Conservation (phyloP, 2,797 vertebrate genomes). For the Pteronotus mesoamericanus region DNA sequence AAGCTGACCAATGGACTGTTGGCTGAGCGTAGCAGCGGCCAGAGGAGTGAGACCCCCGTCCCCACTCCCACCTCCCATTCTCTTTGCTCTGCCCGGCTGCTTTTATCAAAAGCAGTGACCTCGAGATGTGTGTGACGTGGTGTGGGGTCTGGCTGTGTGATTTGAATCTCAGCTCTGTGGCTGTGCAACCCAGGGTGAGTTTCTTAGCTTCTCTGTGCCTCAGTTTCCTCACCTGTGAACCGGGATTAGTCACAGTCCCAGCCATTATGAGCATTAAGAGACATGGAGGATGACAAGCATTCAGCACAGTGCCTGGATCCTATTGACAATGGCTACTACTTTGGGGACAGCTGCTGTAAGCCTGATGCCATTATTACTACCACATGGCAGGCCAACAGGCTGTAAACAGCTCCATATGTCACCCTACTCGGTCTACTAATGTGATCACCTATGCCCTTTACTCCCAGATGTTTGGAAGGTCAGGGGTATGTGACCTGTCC, state of each 20-base stretch:
- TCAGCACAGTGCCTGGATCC: not conserved
- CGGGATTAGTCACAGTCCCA: not conserved
- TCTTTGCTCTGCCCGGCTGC: not conserved
- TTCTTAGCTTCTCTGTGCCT: not conserved
- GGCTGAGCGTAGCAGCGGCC: too few relatives aligned
- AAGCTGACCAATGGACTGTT: accelerated
- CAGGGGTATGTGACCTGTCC: not conserved
- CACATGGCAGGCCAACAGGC: accelerated
- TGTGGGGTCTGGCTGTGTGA: accelerated
- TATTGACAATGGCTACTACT: accelerated
- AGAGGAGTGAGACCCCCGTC: not conserved
- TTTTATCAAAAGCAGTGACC: not conserved
- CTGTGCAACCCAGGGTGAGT: too few relatives aligned
- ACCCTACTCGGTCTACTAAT: not conserved
- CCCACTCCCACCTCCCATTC: accelerated
- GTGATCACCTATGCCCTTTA: not conserved
- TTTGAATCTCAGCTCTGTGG: not conserved
- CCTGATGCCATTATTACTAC: accelerated
- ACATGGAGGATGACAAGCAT: not conserved
- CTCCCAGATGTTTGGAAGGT: not conserved
- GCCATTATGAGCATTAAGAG: accelerated
- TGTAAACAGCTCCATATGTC: not conserved
- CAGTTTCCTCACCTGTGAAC: not conserved
- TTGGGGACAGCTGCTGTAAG: not conserved
- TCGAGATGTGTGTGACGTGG: accelerated